A percentile compares a stretch with the other conserved stretches of the same genome.
Conservation (phyloP, 2,888 invertebrate genomes). For the Actias luna region DNA sequence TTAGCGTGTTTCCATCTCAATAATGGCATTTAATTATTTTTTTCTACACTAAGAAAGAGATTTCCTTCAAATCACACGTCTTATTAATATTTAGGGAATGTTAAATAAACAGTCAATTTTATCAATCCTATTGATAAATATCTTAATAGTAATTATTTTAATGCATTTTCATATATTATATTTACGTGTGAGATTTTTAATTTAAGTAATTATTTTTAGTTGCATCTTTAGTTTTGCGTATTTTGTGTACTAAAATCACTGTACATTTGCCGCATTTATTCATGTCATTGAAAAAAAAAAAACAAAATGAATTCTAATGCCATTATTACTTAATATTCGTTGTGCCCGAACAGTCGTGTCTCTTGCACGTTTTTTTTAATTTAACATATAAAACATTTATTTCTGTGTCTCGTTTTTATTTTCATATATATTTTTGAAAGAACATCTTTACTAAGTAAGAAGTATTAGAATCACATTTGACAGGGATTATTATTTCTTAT, state of each 20-base stretch:
- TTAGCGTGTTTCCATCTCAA: slow-evolving; percentile 37
- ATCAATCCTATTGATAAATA: slow-evolving; percentile 22
- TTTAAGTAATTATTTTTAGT: slow-evolving; percentile 10
- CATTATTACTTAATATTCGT: slow-evolving; percentile 6
- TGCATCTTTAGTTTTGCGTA: slow-evolving; percentile 8
- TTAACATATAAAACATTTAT: background rate
- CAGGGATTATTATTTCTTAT: no score
- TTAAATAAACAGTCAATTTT: slow-evolving; percentile 6
- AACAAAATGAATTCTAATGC: slow-evolving; percentile 8
- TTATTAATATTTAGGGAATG: slow-evolving; percentile 26
- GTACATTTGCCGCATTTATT: slow-evolving; percentile 5
- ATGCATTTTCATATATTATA: slow-evolving; percentile 3
- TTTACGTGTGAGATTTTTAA: slow-evolving; percentile 9
- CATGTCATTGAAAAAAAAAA: background rate
- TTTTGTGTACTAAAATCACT: background rate
- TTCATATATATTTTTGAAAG: background rate
- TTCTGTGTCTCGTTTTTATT: background rate
- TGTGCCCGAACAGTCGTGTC: background rate
- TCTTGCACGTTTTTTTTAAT: background rate
- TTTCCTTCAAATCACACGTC: slow-evolving; percentile 45
- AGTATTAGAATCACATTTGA: no score
- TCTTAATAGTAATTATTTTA: background rate
- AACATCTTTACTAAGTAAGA: background rate
- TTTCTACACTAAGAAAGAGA: background rate
- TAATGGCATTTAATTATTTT: slow-evolving; percentile 66